Evolutionary conservation across 2,888 invertebrate genomes (phyloP).

Genomic region (Epistrophe eligans): DNA sequence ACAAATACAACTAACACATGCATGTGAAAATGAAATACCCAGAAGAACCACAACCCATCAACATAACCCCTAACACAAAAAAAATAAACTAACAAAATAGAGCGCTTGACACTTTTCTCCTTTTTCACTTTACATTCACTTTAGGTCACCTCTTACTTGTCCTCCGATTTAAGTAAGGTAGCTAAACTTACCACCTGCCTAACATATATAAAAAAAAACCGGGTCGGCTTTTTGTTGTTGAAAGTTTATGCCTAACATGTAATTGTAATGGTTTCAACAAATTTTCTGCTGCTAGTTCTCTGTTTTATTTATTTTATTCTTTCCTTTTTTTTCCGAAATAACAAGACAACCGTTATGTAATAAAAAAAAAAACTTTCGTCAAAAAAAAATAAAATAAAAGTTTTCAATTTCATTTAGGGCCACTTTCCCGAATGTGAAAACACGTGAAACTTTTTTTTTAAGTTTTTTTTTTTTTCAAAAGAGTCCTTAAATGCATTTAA

Average conservation of each 20-base stretch:
- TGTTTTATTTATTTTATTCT: conserved; percentile 48
- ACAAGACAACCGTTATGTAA: conserved; percentile 35
- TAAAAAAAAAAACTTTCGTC: conserved; percentile 22
- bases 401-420: conserved; percentile 51
- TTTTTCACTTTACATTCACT: conserved; percentile 7
- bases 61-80: conserved; percentile 1
- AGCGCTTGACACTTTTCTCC: conserved; percentile 56
- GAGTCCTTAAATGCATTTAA: conserved; percentile 12
- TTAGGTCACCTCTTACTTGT: background rate
- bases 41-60: conserved; percentile 3
- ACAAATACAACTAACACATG: background rate
- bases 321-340: conserved; percentile 10
- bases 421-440: conserved; percentile 28
- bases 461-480: background rate
- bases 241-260: conserved; percentile 41
- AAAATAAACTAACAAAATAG: conserved; percentile 9
- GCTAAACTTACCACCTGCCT: background rate
- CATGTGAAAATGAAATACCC: conserved; percentile 13
- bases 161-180: background rate
- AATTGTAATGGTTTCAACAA: conserved; percentile 26
- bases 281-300: conserved; percentile 46
- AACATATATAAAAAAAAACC: background rate
- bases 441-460: conserved; percentile 15
- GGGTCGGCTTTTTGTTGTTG: conserved; percentile 42
- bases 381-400: conserved; percentile 40